Base-by-base conservation (phyloP, 2,888 invertebrate genomes). In the Julus scanicus region DNA sequence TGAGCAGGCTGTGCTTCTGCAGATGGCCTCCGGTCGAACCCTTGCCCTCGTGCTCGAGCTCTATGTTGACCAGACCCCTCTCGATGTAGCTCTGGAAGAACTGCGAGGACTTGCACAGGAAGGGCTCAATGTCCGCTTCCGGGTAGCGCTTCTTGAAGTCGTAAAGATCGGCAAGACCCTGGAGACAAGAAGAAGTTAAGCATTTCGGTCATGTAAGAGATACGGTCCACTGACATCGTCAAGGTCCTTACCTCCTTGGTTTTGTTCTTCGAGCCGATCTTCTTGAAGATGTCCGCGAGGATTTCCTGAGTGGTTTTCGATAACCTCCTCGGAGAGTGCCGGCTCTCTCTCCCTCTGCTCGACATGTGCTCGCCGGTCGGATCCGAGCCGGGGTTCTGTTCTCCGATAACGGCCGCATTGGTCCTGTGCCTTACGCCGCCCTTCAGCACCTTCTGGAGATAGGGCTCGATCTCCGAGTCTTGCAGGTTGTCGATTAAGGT, bases 21-120 rank as follows among this genome's bases (percentile, higher is more conserved):
- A 87, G 63, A 4, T 44, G 49, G 40, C 48, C 71, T 9, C 63
- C 63, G 11, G n/a, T 5, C n/a, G 86, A 84, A 53, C 63, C 44
- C 71, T 88, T 89, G n/a, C 90, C 89, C 83, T 90, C 90, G 40
- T 93, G 91, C 89, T 94, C 93, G 57, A 90, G 90, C 88, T 94
- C 94, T 53, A 95, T 95, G 88, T 94, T 94, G 90, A 94, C 94
- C 89, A 97, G 93, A 0, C 96, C 96, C 87, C 95, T 94, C 92
- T 96, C 95, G 90, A 97, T 96, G 92, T 96, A 97, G 91, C 96
- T 95, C 91, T 97, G 96, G 94, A 97, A 97, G 93, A 96, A 96
- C 92, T 95, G 95, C 87, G 96, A 96, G 0, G 96, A 95, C 91
- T 96, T 96, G 90, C 95, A 95, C 92, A 97, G 94, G 92, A 96